A percentile compares a stretch with the other conserved stretches of the same genome.
These are phyloP conservation scores for Chrysopa pallens DNA, from an alignment of 1,140 invertebrate genomes.

Conservation along the genomic window DNA sequence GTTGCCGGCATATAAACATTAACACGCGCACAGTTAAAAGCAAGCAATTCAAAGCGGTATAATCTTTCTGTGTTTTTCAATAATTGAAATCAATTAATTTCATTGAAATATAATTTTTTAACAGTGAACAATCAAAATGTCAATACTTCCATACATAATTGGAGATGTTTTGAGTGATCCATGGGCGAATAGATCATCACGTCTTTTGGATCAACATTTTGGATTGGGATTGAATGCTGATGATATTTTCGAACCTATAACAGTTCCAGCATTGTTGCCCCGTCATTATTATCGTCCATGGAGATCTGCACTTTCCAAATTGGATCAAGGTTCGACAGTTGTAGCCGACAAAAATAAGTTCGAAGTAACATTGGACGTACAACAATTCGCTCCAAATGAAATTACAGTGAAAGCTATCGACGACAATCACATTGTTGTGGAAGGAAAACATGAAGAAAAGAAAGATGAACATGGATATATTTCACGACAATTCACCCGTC, in stretches of 20 bases:
- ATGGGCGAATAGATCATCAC: conserved; percentile 16
- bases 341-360: conserved; percentile 32
- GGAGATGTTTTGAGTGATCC: too few relatives aligned
- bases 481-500: conserved; percentile 37
- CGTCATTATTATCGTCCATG: conserved; percentile 31
- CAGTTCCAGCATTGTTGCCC: conserved; percentile 11
- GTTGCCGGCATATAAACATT: too few relatives aligned
- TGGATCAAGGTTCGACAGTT: conserved; percentile 3
- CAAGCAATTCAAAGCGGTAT: too few relatives aligned
- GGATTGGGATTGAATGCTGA: conserved; percentile 29
- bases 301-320: conserved; percentile 12
- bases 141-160: too few relatives aligned
- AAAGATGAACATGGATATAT: conserved; percentile 37
- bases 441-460: conserved; percentile 50
- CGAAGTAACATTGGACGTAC: conserved; percentile 41
- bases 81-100: too few relatives aligned
- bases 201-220: conserved; percentile 40
- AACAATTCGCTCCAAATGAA: conserved; percentile 57
- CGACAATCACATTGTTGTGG: conserved; percentile 42
- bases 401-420: conserved; percentile 48
- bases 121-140: too few relatives aligned
- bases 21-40: too few relatives aligned
- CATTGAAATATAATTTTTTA: conserved; percentile 2
- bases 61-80: too few relatives aligned
- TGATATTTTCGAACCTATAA: conserved; percentile 18